Evolutionary conservation across 2,888 invertebrate species (phyloP).

Genomic region (Xestia c-nigrum): DNA sequence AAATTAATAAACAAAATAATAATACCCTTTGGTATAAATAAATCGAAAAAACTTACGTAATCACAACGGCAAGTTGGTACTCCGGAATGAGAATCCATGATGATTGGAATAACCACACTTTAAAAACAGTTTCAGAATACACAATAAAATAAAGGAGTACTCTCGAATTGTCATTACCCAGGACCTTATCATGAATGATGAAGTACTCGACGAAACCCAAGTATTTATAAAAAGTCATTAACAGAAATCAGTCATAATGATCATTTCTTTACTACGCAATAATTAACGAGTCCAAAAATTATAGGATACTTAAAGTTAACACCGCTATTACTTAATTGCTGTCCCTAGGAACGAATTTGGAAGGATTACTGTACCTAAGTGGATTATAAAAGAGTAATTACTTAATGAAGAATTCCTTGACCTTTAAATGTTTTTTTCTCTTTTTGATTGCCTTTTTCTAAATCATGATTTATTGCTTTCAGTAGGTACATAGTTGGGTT

Average conservation of each 20-base stretch:
- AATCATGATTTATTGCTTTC: constrained; percentile 16
- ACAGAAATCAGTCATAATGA: constrained; percentile 17
- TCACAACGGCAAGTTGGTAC: constrained; percentile 52
- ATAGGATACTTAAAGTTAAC: not conserved
- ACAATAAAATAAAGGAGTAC: no score
- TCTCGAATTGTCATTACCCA: not conserved
- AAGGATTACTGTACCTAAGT: constrained; percentile 15
- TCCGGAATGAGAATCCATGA: constrained; percentile 29
- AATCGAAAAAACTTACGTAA: constrained; percentile 51
- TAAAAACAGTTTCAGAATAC: not conserved
- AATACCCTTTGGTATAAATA: no score
- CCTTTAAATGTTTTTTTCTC: not conserved
- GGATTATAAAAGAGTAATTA: constrained; percentile 40
- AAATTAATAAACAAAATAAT: no score
- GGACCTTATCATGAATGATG: constrained; percentile 10
- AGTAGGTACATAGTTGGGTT: not conserved
- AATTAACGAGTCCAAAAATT: not conserved
- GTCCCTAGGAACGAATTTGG: constrained; percentile 16
- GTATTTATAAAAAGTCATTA: constrained; percentile 46
- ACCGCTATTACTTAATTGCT: constrained; percentile 12
- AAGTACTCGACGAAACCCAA: not conserved
- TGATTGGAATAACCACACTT: not conserved
- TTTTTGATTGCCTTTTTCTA: not conserved
- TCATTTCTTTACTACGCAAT: not conserved
- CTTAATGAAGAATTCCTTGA: constrained; percentile 12